Percentiles rank a stretch among this genome's conserved stretches.
These are phyloP conservation scores for Ophion obscuratus DNA, from an alignment of 2,888 invertebrate species.

Conservation along the genomic window DNA sequence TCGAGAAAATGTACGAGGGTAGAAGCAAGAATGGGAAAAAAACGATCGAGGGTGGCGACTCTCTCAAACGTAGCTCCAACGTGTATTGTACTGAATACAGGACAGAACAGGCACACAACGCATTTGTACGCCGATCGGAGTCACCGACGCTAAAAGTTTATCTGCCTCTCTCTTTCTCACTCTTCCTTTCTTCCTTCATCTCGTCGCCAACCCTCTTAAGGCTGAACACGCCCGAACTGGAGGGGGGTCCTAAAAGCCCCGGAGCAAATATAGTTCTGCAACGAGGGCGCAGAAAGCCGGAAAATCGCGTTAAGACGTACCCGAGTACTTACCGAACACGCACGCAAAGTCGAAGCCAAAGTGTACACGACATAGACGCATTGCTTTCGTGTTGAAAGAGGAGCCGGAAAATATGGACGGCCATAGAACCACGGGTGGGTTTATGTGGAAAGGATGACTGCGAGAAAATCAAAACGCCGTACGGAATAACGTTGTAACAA, in stretches of 20 bases:
- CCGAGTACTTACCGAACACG: conserved; percentile 63
- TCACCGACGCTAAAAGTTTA: conserved; percentile 50
- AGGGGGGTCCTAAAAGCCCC: conserved; percentile 72
- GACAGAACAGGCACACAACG: conserved; percentile 33
- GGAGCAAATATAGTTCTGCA: conserved; percentile 57
- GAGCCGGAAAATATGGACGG: conserved; percentile 19
- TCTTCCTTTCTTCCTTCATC: background rate
- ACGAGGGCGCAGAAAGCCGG: conserved; percentile 68
- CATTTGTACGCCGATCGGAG: conserved; percentile 35
- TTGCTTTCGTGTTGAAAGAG: conserved; percentile 24
- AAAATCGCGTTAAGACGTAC: conserved; percentile 77
- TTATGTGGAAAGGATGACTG: background rate
- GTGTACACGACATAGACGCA: conserved; percentile 38
- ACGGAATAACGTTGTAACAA: too few species aligned
- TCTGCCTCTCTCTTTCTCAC: conserved; percentile 10
- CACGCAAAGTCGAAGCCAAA: conserved; percentile 35
- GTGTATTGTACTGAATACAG: conserved; percentile 16
- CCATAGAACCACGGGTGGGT: conserved; percentile 32
- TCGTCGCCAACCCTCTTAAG: conserved; percentile 70
- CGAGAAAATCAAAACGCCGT: too few species aligned
- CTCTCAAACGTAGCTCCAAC: background rate
- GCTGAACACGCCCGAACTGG: conserved; percentile 68
- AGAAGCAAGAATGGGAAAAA: conserved; percentile 27
- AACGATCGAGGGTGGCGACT: conserved; percentile 39
- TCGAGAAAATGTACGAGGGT: background rate